Conservation (phyloP, 92 coral and sea anemone species). For the Phymanthus crucifer region DNA sequence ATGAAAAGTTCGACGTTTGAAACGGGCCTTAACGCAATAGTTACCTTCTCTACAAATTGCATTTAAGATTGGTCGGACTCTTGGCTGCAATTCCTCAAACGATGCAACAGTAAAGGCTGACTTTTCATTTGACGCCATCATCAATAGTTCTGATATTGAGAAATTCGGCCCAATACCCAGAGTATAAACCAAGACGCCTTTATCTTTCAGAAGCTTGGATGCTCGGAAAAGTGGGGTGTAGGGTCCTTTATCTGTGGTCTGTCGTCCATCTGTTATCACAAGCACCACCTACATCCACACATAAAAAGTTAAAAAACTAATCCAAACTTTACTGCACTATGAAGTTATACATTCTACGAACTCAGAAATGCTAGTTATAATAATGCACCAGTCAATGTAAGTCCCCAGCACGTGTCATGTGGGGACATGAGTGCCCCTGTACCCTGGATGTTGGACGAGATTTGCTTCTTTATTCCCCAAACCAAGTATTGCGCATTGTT, state of each 20-base stretch:
- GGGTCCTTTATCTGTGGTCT: conserved; percentile 44
- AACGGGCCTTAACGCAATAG: too few relatives aligned
- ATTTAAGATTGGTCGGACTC: conserved; percentile 34
- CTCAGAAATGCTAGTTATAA: not conserved
- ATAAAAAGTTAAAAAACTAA: not conserved
- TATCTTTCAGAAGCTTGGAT: conserved; percentile 41
- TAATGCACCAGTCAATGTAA: too few relatives aligned
- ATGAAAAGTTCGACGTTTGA: too few relatives aligned
- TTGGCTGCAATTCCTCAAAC: conserved; percentile 17
- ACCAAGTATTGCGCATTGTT: too few relatives aligned
- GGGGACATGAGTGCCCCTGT: too few relatives aligned
- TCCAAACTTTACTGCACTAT: too few relatives aligned
- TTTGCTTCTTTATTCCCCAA: too few relatives aligned
- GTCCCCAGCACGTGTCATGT: too few relatives aligned
- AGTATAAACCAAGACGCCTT: conserved; percentile 46
- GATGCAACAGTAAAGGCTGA: conserved; percentile 15
- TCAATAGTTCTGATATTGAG: conserved; percentile 11
- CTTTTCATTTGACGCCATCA: conserved; percentile 38
- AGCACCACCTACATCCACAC: conserved; percentile 28
- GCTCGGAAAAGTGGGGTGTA: conserved; percentile 36
- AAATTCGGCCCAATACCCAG: conserved; percentile 48
- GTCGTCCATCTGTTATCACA: conserved; percentile 56
- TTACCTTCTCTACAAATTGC: conserved; percentile 20
- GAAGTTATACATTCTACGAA: not conserved
- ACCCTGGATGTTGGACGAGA: too few relatives aligned